These are phyloP conservation scores for Trachelus iudaicus DNA, from an alignment of 2,888 invertebrate genomes.

Conservation along the genomic window DNA sequence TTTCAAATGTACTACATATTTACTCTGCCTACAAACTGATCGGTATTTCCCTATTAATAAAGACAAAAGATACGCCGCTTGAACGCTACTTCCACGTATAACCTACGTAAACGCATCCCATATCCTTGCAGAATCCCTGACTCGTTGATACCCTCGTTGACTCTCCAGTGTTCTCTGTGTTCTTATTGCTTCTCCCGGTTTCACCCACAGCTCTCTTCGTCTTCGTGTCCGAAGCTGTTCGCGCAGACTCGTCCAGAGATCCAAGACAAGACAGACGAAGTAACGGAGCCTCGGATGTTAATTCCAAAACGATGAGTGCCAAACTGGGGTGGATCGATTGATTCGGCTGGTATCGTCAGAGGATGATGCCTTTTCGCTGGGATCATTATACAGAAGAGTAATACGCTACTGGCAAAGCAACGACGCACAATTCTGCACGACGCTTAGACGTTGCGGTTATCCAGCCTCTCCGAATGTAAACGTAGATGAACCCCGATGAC, in stretches of 20 bases:
- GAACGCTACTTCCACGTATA: background rate
- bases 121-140: background rate
- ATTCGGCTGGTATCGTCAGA: background rate
- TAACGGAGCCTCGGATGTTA: background rate
- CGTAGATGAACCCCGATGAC: conserved; percentile 62
- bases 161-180: background rate
- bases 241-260: background rate
- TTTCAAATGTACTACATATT: background rate
- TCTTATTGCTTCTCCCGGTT: background rate
- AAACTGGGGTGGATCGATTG: background rate
- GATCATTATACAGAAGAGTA: background rate
- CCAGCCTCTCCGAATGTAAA: conserved; percentile 51
- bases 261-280: background rate
- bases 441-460: conserved; percentile 9
- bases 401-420: background rate
- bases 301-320: background rate
- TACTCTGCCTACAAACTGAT: background rate
- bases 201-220: background rate
- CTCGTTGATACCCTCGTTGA: background rate
- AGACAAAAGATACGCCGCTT: background rate
- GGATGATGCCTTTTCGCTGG: background rate
- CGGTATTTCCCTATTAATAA: background rate
- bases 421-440: background rate
- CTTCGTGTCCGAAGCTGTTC: background rate
- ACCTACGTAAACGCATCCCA: background rate